phyloP scores from a whole-genome alignment of 2,113 vertebrate genomes.

The Empidonax traillii region DNA sequence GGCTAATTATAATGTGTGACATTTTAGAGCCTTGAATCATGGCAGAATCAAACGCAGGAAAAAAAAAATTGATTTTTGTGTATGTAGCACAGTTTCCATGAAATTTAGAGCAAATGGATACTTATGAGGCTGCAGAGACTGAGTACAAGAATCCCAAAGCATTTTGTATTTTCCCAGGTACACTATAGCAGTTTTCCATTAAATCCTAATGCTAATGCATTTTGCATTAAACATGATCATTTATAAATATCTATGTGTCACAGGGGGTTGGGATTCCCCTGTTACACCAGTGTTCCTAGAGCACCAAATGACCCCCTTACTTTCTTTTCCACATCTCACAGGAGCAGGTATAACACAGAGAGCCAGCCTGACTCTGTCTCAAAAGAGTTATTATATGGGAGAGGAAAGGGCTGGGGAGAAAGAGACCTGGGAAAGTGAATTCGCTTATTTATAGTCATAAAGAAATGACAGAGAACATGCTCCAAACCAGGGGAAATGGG shows the following conservation, averaged over 20 bases:
- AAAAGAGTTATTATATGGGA: not conserved
- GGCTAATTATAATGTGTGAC: not conserved
- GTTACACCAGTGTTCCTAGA: not conserved
- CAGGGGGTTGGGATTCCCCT: not conserved
- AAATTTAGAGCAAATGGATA: not conserved
- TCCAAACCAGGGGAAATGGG: fast-evolving
- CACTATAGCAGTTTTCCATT: not conserved
- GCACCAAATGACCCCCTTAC: not conserved
- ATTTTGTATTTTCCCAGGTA: not conserved
- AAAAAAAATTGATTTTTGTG: not conserved
- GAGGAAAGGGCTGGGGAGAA: not conserved
- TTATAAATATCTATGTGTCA: not conserved
- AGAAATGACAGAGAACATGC: not conserved
- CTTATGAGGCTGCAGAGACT: not conserved
- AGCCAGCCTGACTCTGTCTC: not conserved
- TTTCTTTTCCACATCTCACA: not conserved
- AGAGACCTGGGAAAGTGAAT: not conserved
- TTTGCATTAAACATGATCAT: not conserved
- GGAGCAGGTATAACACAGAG: not conserved
- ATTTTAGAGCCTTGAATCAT: not conserved
- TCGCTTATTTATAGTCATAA: not conserved
- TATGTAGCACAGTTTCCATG: not conserved
- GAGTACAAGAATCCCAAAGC: not conserved
- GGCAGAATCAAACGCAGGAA: not conserved
- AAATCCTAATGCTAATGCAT: not conserved